Conservation (phyloP, 2,113 vertebrate genomes). For the Apaloderma vittatum region DNA sequence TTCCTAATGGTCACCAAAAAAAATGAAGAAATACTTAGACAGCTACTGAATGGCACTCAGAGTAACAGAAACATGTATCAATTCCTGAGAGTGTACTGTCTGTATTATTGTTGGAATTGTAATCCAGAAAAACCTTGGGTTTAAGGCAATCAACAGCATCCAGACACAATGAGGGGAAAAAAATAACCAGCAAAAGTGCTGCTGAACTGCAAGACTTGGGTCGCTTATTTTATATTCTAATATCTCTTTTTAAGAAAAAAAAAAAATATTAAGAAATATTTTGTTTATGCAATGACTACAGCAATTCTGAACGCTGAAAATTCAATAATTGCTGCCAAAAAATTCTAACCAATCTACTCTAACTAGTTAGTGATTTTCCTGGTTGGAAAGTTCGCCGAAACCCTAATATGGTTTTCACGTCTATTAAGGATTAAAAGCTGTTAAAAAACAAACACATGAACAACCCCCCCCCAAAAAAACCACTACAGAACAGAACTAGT, state of each 20-base stretch:
- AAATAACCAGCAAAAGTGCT: background rate
- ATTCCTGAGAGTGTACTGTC: background rate
- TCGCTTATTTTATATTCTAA: background rate
- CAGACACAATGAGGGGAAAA: background rate
- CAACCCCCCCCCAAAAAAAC: background rate
- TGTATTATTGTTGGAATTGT: background rate
- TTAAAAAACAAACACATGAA: background rate
- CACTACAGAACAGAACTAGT: background rate
- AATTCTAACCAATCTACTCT: background rate
- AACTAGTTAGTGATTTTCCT: background rate
- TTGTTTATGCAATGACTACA: background rate
- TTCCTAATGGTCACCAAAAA: conserved; percentile 70
- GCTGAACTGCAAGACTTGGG: background rate
- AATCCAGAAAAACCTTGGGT: background rate
- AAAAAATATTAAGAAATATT: background rate
- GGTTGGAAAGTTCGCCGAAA: background rate
- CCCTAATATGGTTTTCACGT: background rate
- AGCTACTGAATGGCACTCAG: background rate
- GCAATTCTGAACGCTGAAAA: background rate
- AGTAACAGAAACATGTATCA: background rate
- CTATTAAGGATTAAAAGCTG: background rate
- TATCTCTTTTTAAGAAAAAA: background rate
- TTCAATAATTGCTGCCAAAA: background rate
- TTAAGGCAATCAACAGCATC: background rate
- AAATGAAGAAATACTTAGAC: background rate